phyloP scores from a whole-genome alignment of 2,888 invertebrate species.

The Hirtodrosophila histrioides region DNA sequence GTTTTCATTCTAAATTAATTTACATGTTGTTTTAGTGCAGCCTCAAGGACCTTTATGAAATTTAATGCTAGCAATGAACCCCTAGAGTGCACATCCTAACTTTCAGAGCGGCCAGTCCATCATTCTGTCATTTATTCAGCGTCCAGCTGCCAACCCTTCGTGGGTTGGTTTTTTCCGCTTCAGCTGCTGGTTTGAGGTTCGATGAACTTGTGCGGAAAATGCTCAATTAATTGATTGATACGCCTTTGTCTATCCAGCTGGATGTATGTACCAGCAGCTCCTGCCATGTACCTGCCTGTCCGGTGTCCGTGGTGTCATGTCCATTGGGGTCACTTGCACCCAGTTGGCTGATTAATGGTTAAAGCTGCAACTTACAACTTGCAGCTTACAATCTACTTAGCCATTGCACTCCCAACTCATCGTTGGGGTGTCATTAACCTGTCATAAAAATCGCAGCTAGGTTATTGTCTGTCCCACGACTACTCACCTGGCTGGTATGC shows the following conservation, averaged over 20 bases:
- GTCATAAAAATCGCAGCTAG: constrained; percentile 73
- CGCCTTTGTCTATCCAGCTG: constrained; percentile 35
- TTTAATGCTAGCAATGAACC: neutral
- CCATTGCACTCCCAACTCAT: constrained; percentile 32
- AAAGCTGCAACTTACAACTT: neutral
- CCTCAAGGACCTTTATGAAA: neutral
- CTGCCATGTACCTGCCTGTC: constrained; percentile 21
- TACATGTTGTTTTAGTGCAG: too few species aligned
- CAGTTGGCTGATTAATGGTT: constrained; percentile 45
- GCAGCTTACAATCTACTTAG: constrained; percentile 6
- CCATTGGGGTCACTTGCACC: constrained; percentile 63
- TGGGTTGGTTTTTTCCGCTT: constrained; percentile 40
- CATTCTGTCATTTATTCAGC: neutral
- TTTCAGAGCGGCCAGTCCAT: neutral
- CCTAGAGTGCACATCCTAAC: too few species aligned
- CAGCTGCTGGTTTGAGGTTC: constrained; percentile 66
- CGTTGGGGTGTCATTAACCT: constrained; percentile 70
- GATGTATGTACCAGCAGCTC: constrained; percentile 27
- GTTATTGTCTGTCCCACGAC: constrained; percentile 39
- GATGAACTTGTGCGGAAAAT: constrained; percentile 71
- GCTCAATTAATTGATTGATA: constrained; percentile 78
- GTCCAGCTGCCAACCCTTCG: constrained; percentile 44
- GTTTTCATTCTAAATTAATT: too few species aligned
- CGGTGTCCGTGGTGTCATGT: constrained; percentile 41
- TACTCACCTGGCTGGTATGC: constrained; percentile 69